phyloP scores from a whole-genome alignment of 2,113 vertebrate genomes.

The Chionis minor region DNA sequence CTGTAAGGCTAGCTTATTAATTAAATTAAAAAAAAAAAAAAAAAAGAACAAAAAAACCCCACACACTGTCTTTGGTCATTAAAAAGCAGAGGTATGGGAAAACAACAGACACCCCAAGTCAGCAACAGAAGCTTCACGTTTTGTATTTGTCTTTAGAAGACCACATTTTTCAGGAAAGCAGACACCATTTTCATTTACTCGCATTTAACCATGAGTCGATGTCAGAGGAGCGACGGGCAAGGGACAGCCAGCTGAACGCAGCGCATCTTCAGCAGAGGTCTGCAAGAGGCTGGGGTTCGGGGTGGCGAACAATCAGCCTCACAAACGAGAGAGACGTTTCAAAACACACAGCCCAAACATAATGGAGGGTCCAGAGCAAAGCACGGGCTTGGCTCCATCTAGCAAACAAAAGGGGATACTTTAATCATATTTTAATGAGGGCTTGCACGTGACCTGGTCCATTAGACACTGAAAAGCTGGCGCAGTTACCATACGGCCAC shows the following conservation, averaged over 20 bases:
- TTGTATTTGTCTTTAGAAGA: neutral
- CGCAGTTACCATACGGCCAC: neutral
- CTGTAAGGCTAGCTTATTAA: neutral
- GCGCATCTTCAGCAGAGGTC: neutral
- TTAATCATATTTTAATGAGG: slow-evolving; percentile 49
- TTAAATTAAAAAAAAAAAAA: neutral
- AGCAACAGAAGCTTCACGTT: neutral
- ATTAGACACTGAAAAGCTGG: slow-evolving; percentile 1
- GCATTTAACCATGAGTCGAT: neutral
- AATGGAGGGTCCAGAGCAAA: neutral
- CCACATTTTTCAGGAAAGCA: neutral
- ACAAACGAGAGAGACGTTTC: neutral
- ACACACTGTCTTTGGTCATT: neutral
- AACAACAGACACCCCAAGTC: neutral
- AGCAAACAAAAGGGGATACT: slow-evolving; percentile 33
- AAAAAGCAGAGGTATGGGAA: neutral
- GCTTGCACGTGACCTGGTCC: slow-evolving; percentile 2
- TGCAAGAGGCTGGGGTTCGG: neutral
- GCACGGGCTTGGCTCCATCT: neutral
- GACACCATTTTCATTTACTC: neutral
- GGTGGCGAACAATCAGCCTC: neutral
- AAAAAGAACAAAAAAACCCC: neutral
- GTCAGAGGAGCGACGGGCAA: neutral
- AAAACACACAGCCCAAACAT: neutral
- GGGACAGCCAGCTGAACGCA: neutral